Evolutionary conservation across 1,140 invertebrate genomes (phyloP).

Genomic region (Wasmannia auropunctata): DNA sequence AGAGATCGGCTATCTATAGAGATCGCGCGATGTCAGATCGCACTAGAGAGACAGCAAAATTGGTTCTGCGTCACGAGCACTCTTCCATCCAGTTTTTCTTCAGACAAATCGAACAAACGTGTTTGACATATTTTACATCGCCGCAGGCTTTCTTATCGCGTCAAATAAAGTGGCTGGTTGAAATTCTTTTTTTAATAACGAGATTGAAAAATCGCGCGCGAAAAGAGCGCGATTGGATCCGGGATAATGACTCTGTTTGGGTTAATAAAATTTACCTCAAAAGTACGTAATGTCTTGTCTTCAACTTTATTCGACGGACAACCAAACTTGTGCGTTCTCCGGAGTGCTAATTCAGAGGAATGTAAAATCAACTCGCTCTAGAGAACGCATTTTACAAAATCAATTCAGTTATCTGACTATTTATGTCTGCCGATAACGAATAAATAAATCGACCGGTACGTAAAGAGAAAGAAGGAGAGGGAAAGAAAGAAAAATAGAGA

Average conservation of each 20-base stretch:
- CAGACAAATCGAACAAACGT: not conserved
- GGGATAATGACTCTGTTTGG: not conserved
- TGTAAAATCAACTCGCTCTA: not conserved
- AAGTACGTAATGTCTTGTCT: not conserved
- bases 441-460: slow-evolving; percentile 20
- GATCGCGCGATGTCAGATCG: not conserved
- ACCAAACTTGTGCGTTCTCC: not conserved
- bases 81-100: not conserved
- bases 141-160: not conserved
- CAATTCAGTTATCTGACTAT: slow-evolving; percentile 1
- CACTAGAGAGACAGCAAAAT: not conserved
- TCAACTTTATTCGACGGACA: not conserved
- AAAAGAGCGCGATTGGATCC: not conserved
- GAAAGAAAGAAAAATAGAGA: not conserved
- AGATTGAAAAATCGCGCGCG: not conserved
- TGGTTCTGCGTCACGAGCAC: not conserved
- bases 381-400: slow-evolving; percentile 18
- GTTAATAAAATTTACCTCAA: not conserved
- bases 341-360: not conserved
- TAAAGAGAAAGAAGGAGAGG: not conserved
- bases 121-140: not conserved
- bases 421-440: slow-evolving; percentile 14
- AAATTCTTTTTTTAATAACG: not conserved
- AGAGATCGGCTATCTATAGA: not conserved
- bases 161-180: not conserved